A percentile compares a stretch with the other conserved stretches of the same genome.
Evolutionary conservation across 2,113 vertebrate genomes (phyloP).

Genomic region (Lophochroa leadbeateri): DNA sequence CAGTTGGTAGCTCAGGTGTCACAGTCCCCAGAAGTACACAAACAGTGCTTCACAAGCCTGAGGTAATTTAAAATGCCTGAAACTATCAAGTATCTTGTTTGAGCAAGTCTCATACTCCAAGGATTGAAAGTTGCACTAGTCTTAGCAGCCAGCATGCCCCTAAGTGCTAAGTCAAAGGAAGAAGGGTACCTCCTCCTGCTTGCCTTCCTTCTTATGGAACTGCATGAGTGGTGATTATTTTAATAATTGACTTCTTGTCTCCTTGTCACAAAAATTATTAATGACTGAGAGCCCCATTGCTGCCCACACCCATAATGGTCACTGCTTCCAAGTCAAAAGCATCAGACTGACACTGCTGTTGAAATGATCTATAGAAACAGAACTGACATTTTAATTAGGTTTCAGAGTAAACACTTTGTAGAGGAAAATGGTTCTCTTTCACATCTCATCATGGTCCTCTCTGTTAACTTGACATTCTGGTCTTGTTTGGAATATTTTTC

Average conservation of each 20-base stretch:
- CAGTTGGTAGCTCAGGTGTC: not conserved
- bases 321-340: not conserved
- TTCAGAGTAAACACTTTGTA: slow-evolving; percentile 25
- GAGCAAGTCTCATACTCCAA: not conserved
- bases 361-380: slow-evolving; percentile 10
- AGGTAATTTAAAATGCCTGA: not conserved
- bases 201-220: not conserved
- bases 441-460: slow-evolving; percentile 1
- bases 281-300: not conserved
- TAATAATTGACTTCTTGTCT: not conserved
- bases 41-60: not conserved
- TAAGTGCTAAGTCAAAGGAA: not conserved
- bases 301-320: not conserved
- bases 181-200: not conserved
- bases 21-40: not conserved
- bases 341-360: not conserved
- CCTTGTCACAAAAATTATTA: not conserved
- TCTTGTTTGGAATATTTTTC: slow-evolving; percentile 21
- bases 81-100: not conserved
- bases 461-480: slow-evolving; percentile 18
- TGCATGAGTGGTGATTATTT: not conserved
- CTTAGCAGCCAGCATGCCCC: not conserved
- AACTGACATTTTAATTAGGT: slow-evolving; percentile 31
- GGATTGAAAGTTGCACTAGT: not conserved
- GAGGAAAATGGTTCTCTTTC: slow-evolving; percentile 1